Conservation (phyloP, 2,797 vertebrate genomes). For the Natrix natrix region DNA sequence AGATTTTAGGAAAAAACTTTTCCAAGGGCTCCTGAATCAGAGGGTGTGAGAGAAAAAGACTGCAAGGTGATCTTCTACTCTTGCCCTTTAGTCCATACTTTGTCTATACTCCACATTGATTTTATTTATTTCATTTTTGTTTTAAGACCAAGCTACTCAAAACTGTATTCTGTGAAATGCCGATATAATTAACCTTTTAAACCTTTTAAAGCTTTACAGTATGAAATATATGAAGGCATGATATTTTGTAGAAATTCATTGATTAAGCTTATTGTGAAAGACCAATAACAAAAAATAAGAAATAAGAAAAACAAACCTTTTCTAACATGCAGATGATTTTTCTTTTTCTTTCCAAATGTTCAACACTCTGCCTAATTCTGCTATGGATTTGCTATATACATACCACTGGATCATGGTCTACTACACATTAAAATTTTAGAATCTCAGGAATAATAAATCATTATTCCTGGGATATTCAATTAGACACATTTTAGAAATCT, state of each 20-base stretch:
- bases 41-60: not conserved
- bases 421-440: not conserved
- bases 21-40: not conserved
- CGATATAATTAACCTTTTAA: not conserved
- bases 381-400: not conserved
- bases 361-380: not conserved
- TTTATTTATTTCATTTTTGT: constrained; percentile 7
- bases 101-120: not conserved
- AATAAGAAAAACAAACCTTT: not conserved
- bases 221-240: not conserved
- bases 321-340: not conserved
- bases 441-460: not conserved
- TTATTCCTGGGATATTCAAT: not conserved
- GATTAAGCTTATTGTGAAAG: not conserved
- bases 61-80: not conserved
- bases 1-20: not conserved
- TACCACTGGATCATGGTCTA: not conserved
- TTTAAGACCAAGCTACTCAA: not conserved
- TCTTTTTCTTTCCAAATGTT: not conserved
- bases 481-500: not conserved
- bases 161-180: not conserved
- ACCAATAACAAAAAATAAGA: not conserved
- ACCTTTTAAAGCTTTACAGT: not conserved
- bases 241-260: not conserved
- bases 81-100: not conserved